Conservation (phyloP, 2,113 vertebrate species). For the Ctenomys sociabilis region DNA sequence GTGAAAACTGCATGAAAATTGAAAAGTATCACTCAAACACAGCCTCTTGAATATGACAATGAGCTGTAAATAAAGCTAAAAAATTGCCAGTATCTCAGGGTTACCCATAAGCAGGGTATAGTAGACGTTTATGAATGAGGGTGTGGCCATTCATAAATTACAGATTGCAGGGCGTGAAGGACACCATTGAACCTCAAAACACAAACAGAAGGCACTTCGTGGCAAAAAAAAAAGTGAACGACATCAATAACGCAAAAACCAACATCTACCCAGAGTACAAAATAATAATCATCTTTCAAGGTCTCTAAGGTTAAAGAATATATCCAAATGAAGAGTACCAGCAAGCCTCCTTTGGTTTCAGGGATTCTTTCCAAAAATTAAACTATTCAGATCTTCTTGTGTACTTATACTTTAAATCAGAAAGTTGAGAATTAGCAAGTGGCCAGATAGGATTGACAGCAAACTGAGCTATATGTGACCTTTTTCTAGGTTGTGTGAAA, state of each 20-base stretch:
- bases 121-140: neutral
- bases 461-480: neutral
- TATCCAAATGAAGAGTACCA: neutral
- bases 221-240: neutral
- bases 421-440: neutral
- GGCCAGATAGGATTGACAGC: neutral
- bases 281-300: slow-evolving; percentile 5
- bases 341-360: neutral
- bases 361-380: neutral
- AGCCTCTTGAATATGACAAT: neutral
- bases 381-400: neutral
- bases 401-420: neutral
- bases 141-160: neutral
- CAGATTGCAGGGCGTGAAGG: neutral
- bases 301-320: neutral
- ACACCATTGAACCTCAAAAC: neutral
- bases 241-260: neutral
- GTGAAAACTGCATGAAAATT: neutral
- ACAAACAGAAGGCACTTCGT: neutral
- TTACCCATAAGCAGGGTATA: neutral
- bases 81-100: neutral
- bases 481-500: neutral
- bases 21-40: neutral
- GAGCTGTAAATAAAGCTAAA: neutral
- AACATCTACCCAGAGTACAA: neutral